These are phyloP conservation scores for Aulostomus chinensis DNA, from an alignment of 2,797 vertebrate species.

Conservation along the genomic window DNA sequence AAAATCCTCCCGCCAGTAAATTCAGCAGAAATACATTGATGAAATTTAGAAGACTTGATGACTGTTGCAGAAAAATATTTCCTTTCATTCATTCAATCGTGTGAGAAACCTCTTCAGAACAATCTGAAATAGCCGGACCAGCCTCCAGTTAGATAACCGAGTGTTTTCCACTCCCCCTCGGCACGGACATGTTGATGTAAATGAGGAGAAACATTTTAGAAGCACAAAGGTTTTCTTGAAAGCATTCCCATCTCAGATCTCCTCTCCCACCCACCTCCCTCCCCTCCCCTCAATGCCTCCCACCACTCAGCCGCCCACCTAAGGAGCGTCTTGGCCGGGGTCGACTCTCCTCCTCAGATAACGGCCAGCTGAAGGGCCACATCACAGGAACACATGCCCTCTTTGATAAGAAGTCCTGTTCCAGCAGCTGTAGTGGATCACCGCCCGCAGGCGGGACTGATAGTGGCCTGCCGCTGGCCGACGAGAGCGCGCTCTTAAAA, in stretches of 20 bases:
- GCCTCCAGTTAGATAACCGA: too few relatives aligned
- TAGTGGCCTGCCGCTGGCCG: constrained; percentile 28
- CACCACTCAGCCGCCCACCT: constrained; percentile 11
- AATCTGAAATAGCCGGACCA: not conserved
- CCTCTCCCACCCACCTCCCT: not conserved
- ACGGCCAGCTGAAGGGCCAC: constrained; percentile 47
- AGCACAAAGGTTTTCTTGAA: constrained; percentile 1
- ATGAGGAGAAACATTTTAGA: not conserved
- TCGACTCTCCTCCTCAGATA: constrained; percentile 21
- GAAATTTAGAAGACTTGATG: too few relatives aligned
- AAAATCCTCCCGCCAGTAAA: too few relatives aligned
- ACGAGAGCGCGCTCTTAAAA: constrained; percentile 20
- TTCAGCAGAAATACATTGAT: too few relatives aligned
- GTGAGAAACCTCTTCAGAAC: not conserved
- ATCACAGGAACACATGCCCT: constrained; percentile 59
- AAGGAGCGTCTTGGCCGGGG: constrained; percentile 10
- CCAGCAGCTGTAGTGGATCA: constrained; percentile 42
- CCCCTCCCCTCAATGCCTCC: constrained; percentile 3
- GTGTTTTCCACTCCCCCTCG: too few relatives aligned
- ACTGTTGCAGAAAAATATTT: not conserved
- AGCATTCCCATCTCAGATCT: not conserved
- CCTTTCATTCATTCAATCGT: too few relatives aligned
- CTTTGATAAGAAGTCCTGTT: constrained; percentile 63
- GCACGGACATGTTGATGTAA: too few relatives aligned
- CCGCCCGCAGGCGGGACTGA: constrained; percentile 28